Base-by-base conservation (phyloP, 2,888 invertebrate genomes). In the Agriopis marginaria region DNA sequence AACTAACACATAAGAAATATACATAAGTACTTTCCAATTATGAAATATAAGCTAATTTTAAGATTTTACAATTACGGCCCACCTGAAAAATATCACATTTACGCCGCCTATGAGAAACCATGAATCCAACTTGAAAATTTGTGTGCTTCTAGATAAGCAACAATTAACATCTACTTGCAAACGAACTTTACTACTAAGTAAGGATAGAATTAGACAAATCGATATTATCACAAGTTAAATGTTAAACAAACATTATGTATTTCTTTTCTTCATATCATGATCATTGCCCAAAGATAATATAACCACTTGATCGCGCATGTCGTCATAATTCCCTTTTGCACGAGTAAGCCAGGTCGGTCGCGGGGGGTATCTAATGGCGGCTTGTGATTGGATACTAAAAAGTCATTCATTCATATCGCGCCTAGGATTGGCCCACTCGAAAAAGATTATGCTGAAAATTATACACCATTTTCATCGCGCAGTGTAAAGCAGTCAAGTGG, bases 81-180 rank as follows among this genome's bases (percentile, higher is more conserved):
- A 63, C 61, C 51, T 59, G 3, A 63, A 42, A 8, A 63, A 63
- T 61, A 69, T 69, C 68, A 69, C 68, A 69, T 51, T 40, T n/a
- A 39, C 54, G 12, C 61, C 68, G 68, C 64, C 64, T 69, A 61
- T 17, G 7, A 50, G 40, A 50, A 42, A n/a, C 44, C 4, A 14
- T 17, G 5, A 51, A 23, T 6, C 11, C 3, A 6, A 9, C 11
- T 14, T 14, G 2, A 6, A 7, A 9, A 14, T 7, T 0, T 55
- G 14, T 56, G 3, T 44, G 44, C 14, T 56, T 14, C 42, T 55
- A 14, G 14, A 42, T 42, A 55, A 56, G 32, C 32, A 32, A 32
- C 1, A 32, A 1, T 32, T 32, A 32, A 32, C 32, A 32, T 32
- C 32, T 32, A 32, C 10, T 14, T 4, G 14, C 23, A 10, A 9